phyloP scores from a whole-genome alignment of 2,888 invertebrate genomes.

The Lochmaea crataegi region DNA sequence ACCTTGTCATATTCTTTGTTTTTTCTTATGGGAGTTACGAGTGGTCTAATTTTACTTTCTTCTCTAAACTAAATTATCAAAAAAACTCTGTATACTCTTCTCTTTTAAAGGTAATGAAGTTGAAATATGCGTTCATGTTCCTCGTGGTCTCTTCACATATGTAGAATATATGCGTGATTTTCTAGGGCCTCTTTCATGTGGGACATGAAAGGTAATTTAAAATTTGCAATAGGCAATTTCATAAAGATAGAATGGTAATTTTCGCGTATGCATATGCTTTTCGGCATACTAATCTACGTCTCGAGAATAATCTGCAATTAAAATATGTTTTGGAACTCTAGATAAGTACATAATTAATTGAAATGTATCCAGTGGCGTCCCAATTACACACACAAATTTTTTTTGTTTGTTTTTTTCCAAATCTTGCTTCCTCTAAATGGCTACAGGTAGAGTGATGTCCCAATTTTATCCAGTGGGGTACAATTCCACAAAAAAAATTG shows the following conservation, averaged over 20 bases:
- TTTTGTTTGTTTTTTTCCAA: too few relatives aligned
- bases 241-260: slow-evolving; percentile 22
- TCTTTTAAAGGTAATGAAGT: slow-evolving; percentile 1
- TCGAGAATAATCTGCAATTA: too few relatives aligned
- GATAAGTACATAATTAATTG: slow-evolving; percentile 1
- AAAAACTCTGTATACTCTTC: background rate
- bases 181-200: slow-evolving; percentile 16
- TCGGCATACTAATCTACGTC: background rate
- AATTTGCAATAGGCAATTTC: slow-evolving; percentile 18
- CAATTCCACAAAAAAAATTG: too few relatives aligned
- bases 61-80: background rate
- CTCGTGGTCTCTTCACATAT: slow-evolving; percentile 3
- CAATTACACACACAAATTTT: too few relatives aligned
- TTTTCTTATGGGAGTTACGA: too few relatives aligned
- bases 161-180: background rate
- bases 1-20: too few relatives aligned
- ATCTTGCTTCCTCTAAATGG: too few relatives aligned
- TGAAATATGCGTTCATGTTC: slow-evolving; percentile 17
- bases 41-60: too few relatives aligned
- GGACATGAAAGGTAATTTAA: slow-evolving; percentile 18
- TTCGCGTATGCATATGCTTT: background rate
- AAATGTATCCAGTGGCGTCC: background rate
- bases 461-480: too few relatives aligned
- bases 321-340: too few relatives aligned
- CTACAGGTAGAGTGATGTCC: too few relatives aligned